These are phyloP conservation scores for Sycophaga agraensis DNA, from an alignment of 1,140 invertebrate species.

Conservation along the genomic window DNA sequence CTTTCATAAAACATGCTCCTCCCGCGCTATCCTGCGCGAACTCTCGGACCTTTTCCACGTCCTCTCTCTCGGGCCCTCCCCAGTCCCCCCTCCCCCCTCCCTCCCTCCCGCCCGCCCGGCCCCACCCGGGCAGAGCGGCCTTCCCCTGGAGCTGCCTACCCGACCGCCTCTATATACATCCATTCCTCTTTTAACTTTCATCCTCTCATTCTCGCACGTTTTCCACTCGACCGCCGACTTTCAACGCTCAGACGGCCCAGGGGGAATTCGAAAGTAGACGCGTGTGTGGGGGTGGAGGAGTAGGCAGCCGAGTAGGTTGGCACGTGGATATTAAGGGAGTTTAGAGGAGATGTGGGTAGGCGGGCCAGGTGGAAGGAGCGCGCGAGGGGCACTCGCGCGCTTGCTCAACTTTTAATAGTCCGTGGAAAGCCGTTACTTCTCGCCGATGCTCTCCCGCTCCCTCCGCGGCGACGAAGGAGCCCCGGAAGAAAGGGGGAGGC, in stretches of 20 bases:
- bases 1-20: slow-evolving; percentile 28
- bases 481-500: neutral
- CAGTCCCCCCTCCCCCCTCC: neutral
- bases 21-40: neutral
- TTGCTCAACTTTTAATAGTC: slow-evolving; percentile 27
- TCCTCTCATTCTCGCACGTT: slow-evolving; percentile 4
- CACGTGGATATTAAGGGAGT: slow-evolving; percentile 24
- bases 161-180: neutral
- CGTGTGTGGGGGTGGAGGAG: slow-evolving; percentile 12
- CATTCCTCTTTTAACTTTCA: neutral
- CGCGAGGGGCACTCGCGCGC: neutral
- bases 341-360: slow-evolving; percentile 1
- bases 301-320: slow-evolving; percentile 6
- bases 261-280: slow-evolving; percentile 24
- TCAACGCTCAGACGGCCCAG: neutral
- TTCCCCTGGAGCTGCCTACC: slow-evolving; percentile 11
- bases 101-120: slow-evolving; percentile 14
- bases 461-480: neutral
- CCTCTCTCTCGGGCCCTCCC: neutral
- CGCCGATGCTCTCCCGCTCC: too few relatives aligned
- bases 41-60: neutral
- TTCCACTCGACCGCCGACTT: slow-evolving; percentile 13
- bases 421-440: slow-evolving; percentile 11
- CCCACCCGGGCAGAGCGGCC: too few relatives aligned
- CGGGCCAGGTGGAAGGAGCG: neutral